These are phyloP conservation scores for Hetaerina titia DNA, from an alignment of 2,888 invertebrate genomes.

Conservation along the genomic window DNA sequence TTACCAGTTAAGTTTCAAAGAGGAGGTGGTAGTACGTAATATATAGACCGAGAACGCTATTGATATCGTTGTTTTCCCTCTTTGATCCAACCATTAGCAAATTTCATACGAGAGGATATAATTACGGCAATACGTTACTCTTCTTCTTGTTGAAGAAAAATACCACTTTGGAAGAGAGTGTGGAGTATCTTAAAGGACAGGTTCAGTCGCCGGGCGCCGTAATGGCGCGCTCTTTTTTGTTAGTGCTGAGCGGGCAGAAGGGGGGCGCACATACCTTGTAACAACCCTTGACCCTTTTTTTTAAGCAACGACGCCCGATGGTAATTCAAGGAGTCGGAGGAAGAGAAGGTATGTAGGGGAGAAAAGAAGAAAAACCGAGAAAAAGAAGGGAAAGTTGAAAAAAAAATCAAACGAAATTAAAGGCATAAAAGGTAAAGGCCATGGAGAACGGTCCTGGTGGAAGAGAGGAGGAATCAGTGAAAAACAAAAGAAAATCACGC, in stretches of 20 bases:
- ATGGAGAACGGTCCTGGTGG: conserved; percentile 10
- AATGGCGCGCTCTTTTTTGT: not conserved
- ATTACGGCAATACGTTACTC: not conserved
- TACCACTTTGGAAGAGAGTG: not conserved
- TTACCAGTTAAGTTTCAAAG: not conserved
- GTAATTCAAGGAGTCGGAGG: conserved; percentile 54
- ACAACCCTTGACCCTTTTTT: conserved; percentile 46
- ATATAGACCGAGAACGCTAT: conserved; percentile 22
- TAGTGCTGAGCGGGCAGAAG: not conserved
- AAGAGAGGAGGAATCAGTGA: not conserved
- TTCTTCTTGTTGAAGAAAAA: not conserved
- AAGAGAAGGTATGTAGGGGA: conserved; percentile 13
- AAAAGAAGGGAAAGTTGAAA: not conserved
- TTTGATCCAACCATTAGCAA: conserved; percentile 1
- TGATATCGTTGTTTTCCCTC: not conserved
- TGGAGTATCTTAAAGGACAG: conserved; percentile 5
- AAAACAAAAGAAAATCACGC: conserved; percentile 60
- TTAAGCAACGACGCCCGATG: conserved; percentile 17
- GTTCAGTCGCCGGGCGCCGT: not conserved
- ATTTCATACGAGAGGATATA: conserved; percentile 11
- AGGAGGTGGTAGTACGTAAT: not conserved
- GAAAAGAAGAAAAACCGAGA: conserved; percentile 23
- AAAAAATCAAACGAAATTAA: conserved; percentile 17
- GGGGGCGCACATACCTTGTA: conserved; percentile 13
- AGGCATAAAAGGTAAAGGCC: conserved; percentile 21